A percentile compares a stretch with the other conserved stretches of the same genome.
Evolutionary conservation across 2,113 vertebrate species (phyloP).

Genomic region (Xenopus borealis): DNA sequence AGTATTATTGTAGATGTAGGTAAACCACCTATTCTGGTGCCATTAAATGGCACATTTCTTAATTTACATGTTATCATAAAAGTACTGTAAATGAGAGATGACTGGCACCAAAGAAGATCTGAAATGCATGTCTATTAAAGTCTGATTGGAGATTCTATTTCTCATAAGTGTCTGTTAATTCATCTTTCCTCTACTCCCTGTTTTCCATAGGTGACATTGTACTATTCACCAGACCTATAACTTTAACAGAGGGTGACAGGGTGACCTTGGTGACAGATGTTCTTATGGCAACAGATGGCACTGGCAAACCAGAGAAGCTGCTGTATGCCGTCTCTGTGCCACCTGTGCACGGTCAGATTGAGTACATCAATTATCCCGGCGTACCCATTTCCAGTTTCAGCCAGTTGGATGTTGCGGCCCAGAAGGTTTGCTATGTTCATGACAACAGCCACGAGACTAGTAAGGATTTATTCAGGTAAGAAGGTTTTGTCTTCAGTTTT

Average conservation of each 20-base stretch:
- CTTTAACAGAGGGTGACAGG: constrained; percentile 86
- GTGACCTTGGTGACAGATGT: constrained; percentile 89
- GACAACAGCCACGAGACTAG: constrained; percentile 73
- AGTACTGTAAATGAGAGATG: neutral
- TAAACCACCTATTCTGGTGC: neutral
- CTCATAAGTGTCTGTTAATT: neutral
- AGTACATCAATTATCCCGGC: constrained; percentile 77
- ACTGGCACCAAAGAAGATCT: neutral
- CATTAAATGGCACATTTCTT: constrained; percentile 2
- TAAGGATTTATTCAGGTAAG: constrained; percentile 79
- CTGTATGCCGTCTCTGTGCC: constrained; percentile 75
- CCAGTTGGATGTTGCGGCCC: constrained; percentile 86
- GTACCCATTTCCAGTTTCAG: constrained; percentile 75
- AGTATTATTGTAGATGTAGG: too few species aligned
- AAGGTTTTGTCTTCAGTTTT: constrained; percentile 38
- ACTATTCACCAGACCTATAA: constrained; percentile 79
- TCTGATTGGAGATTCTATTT: neutral
- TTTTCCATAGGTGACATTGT: constrained; percentile 76
- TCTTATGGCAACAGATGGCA: constrained; percentile 85
- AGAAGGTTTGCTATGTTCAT: constrained; percentile 73
- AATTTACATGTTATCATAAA: constrained; percentile 1
- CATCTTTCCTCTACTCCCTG: neutral
- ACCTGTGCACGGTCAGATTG: constrained; percentile 84
- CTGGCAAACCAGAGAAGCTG: constrained; percentile 82
- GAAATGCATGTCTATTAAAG: neutral